Evolutionary conservation across 2,113 vertebrate species (phyloP).

Genomic region (Oriolus oriolus): DNA sequence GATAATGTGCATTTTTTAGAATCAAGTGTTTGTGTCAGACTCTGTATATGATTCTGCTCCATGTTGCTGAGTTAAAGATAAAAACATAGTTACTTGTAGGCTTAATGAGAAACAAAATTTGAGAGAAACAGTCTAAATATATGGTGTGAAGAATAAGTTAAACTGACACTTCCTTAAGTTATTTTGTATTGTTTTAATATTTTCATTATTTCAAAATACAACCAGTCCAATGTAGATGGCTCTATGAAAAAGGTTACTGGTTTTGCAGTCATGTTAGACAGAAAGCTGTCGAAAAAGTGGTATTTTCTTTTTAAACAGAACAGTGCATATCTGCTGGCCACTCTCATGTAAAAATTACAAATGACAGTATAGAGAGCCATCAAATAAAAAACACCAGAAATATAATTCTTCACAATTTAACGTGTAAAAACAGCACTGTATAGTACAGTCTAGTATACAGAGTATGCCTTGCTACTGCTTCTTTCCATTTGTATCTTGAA

Average conservation of each 20-base stretch:
- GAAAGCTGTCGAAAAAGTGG: neutral
- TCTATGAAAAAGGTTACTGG: neutral
- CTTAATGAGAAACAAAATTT: neutral
- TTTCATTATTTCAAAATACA: constrained; percentile 1
- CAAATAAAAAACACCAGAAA: neutral
- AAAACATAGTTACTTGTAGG: neutral
- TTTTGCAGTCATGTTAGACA: neutral
- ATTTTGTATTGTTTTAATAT: neutral
- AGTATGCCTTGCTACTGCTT: neutral
- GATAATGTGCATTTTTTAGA: neutral
- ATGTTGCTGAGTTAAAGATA: neutral
- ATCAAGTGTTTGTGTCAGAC: neutral
- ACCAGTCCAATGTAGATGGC: neutral
- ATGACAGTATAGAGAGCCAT: neutral
- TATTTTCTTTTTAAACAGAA: neutral
- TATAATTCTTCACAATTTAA: neutral
- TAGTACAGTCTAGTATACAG: neutral
- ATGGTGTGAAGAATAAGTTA: neutral
- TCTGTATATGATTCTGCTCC: neutral
- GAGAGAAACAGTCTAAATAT: neutral
- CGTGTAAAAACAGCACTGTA: neutral
- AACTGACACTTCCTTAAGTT: neutral
- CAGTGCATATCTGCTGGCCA: neutral
- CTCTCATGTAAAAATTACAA: neutral
- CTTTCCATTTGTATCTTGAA: neutral